Conservation (phyloP, 2,797 vertebrate species). For the Sardinella longiceps region DNA sequence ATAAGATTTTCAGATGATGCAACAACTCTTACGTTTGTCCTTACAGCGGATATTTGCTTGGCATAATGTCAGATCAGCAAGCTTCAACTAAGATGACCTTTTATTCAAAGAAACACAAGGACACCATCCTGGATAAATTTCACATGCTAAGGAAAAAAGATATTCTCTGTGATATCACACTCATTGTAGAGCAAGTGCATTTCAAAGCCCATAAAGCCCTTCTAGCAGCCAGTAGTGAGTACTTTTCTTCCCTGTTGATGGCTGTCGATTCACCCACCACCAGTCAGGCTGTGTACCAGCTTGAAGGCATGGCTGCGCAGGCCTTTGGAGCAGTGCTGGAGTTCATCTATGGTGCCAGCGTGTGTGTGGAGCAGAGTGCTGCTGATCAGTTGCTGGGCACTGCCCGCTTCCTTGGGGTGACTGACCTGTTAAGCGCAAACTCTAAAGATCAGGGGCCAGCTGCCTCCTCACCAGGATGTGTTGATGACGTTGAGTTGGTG, state of each 20-base stretch:
- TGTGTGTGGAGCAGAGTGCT: constrained; percentile 78
- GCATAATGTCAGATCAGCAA: constrained; percentile 73
- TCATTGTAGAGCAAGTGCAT: constrained; percentile 87
- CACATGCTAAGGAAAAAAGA: constrained; percentile 83
- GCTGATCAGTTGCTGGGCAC: constrained; percentile 84
- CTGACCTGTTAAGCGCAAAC: constrained; percentile 74
- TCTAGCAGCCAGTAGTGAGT: constrained; percentile 93
- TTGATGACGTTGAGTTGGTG: background rate
- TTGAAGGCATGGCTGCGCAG: constrained; percentile 85
- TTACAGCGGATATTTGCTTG: background rate
- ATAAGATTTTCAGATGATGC: background rate
- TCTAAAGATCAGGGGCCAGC: background rate
- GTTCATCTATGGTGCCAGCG: constrained; percentile 91
- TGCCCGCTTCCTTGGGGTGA: constrained; percentile 85
- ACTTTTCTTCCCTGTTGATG: constrained; percentile 91
- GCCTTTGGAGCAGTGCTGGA: constrained; percentile 84
- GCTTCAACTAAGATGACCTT: constrained; percentile 67
- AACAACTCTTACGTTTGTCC: background rate
- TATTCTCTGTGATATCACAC: constrained; percentile 91
- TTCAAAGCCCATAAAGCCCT: constrained; percentile 94
- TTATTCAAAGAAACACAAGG: constrained; percentile 83
- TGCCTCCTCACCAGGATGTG: background rate
- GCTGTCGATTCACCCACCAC: constrained; percentile 64
- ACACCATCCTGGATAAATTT: constrained; percentile 84
- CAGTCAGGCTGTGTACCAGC: constrained; percentile 75